Percentiles rank a stretch among this genome's conserved stretches.
Conservation (phyloP, 2,888 invertebrate genomes). For the Drosophila meridiana region DNA sequence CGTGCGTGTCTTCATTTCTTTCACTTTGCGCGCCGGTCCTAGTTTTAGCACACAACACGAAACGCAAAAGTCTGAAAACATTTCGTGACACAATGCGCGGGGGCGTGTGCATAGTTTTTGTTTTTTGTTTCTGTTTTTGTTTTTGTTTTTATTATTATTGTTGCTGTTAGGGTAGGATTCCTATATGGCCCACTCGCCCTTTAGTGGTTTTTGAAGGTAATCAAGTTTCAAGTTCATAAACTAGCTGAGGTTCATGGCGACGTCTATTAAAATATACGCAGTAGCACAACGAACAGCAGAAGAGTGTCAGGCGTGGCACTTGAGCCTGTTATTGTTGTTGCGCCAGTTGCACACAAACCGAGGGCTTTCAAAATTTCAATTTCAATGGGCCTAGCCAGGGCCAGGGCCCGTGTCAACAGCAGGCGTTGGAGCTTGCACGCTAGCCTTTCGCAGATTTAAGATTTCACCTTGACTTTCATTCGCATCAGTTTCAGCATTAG, state of each 20-base stretch:
- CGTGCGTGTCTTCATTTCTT: slow-evolving; percentile 64
- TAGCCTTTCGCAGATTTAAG: slow-evolving; percentile 40
- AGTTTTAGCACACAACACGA: slow-evolving; percentile 36
- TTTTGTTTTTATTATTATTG: slow-evolving; percentile 25
- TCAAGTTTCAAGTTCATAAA: slow-evolving; percentile 80
- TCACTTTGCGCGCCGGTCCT: slow-evolving; percentile 19
- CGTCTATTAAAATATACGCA: slow-evolving; percentile 49
- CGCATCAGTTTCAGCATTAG: slow-evolving; percentile 16
- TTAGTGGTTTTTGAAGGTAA: slow-evolving; percentile 76
- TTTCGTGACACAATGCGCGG: slow-evolving; percentile 74
- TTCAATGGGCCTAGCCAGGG: slow-evolving; percentile 54
- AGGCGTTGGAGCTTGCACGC: slow-evolving; percentile 51
- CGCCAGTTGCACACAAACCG: slow-evolving; percentile 31
- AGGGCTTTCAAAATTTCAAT: slow-evolving; percentile 61
- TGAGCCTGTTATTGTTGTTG: slow-evolving; percentile 56
- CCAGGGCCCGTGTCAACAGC: slow-evolving; percentile 71
- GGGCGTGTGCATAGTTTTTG: slow-evolving; percentile 30
- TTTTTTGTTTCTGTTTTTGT: slow-evolving; percentile 23
- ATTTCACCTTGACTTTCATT: slow-evolving; percentile 63
- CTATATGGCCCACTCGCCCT: slow-evolving; percentile 45
- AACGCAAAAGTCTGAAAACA: slow-evolving; percentile 58
- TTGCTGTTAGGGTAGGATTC: slow-evolving; percentile 32
- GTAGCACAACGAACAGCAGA: slow-evolving; percentile 11
- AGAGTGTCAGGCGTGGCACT: slow-evolving; percentile 16
- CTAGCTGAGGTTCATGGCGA: slow-evolving; percentile 71